Evolutionary conservation across 2,113 vertebrate species (phyloP).

Genomic region (Seriola aureovittata): DNA sequence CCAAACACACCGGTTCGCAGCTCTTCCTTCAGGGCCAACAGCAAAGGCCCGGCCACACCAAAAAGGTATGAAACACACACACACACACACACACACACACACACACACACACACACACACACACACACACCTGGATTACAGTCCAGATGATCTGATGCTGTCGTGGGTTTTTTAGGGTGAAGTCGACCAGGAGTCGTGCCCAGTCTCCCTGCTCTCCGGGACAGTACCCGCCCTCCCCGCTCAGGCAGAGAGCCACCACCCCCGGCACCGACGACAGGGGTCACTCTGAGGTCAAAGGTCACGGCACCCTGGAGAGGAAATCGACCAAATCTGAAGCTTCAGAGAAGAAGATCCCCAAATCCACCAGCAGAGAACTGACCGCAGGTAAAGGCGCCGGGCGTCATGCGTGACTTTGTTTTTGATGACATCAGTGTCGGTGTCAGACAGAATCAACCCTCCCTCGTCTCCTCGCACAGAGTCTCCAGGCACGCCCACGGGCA

Average conservation of each 20-base stretch:
- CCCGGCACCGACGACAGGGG: conserved; percentile 84
- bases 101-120: conserved; percentile 25
- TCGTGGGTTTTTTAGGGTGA: conserved; percentile 71
- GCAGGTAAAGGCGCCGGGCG: conserved; percentile 70
- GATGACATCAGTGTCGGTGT: background rate
- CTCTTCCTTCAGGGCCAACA: conserved; percentile 87
- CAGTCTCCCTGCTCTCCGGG: conserved; percentile 90
- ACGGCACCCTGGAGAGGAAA: conserved; percentile 84
- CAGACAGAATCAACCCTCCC: no score
- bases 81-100: conserved; percentile 28
- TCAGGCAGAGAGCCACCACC: conserved; percentile 85
- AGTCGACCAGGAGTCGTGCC: conserved; percentile 87
- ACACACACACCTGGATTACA: background rate
- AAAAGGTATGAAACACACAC: conserved; percentile 75
- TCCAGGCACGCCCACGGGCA: conserved; percentile 83
- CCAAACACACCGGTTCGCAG: conserved; percentile 86
- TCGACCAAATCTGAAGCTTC: conserved; percentile 70
- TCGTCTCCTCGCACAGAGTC: conserved; percentile 75
- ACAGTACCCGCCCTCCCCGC: conserved; percentile 88
- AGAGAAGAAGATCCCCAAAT: conserved; percentile 86
- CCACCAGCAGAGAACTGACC: conserved; percentile 82
- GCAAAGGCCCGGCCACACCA: conserved; percentile 84
- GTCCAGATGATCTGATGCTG: accelerated
- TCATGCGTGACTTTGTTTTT: background rate
- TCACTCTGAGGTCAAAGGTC: conserved; percentile 62